These are phyloP conservation scores for Schizopygopsis pylzovi DNA, from an alignment of 2,797 vertebrate genomes.

Conservation along the genomic window DNA sequence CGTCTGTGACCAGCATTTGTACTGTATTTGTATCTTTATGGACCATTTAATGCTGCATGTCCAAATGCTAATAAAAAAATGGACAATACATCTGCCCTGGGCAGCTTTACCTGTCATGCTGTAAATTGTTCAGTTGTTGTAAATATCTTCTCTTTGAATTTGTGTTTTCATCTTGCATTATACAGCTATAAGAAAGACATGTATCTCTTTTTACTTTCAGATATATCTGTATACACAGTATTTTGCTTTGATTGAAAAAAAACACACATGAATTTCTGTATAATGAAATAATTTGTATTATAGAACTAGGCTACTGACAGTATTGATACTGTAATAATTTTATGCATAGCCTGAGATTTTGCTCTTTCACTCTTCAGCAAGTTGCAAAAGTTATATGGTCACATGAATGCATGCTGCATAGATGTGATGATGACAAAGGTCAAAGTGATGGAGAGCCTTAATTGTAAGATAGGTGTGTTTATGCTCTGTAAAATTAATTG, in stretches of 20 bases:
- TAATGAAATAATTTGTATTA: background rate
- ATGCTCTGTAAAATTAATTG: background rate
- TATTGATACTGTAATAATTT: background rate
- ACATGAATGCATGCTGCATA: background rate
- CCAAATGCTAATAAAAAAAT: background rate
- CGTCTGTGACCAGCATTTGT: background rate
- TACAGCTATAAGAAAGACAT: background rate
- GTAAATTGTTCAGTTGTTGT: too few relatives aligned
- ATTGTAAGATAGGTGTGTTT: background rate
- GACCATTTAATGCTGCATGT: background rate
- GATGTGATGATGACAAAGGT: background rate
- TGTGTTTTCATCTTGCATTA: background rate
- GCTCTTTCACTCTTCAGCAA: background rate
- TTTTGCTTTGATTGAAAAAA: background rate
- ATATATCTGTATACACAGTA: conserved; percentile 8
- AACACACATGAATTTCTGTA: background rate
- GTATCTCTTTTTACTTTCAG: background rate
- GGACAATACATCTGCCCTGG: background rate
- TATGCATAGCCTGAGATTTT: background rate
- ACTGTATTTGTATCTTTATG: background rate
- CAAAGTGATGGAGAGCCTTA: background rate
- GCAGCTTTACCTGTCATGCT: background rate
- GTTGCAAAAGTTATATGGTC: background rate
- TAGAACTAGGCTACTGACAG: background rate
- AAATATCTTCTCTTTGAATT: background rate